Evolutionary conservation across 2,797 vertebrate genomes (phyloP).

Genomic region (Scolopax rusticola): DNA sequence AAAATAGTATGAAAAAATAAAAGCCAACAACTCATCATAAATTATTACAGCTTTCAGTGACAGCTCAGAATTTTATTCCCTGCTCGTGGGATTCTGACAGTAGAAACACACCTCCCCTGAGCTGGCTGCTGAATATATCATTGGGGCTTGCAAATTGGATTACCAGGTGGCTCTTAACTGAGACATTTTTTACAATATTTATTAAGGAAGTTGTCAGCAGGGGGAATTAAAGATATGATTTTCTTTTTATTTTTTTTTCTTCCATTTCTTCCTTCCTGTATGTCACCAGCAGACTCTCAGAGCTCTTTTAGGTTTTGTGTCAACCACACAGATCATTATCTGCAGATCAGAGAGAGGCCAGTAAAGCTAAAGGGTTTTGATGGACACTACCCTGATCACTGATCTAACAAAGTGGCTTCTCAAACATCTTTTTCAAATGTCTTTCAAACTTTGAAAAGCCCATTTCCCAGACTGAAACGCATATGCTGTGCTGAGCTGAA

Average conservation of each 20-base stretch:
- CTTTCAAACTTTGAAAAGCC: neutral
- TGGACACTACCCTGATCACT: neutral
- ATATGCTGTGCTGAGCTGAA: neutral
- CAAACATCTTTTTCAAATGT: neutral
- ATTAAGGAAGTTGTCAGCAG: slow-evolving; percentile 53
- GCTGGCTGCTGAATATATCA: slow-evolving; percentile 55
- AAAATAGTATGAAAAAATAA: slow-evolving; percentile 47
- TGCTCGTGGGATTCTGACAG: slow-evolving; percentile 39
- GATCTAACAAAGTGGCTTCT: neutral
- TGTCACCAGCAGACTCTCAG: neutral
- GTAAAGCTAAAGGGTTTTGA: neutral
- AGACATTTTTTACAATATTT: slow-evolving; percentile 49
- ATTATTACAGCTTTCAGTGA: slow-evolving; percentile 23
- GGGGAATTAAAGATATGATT: neutral
- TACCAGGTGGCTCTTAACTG: slow-evolving; percentile 25
- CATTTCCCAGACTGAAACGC: neutral
- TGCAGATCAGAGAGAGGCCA: neutral
- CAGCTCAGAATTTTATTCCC: slow-evolving; percentile 43
- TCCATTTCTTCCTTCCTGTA: neutral
- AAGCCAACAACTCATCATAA: slow-evolving; percentile 37
- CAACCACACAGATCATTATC: neutral
- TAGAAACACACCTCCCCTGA: slow-evolving; percentile 42
- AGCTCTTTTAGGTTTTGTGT: neutral
- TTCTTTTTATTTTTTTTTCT: neutral
- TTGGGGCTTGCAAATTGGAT: slow-evolving; percentile 37